Conservation (phyloP, 2,113 vertebrate genomes). For the Dasyurus viverrinus region DNA sequence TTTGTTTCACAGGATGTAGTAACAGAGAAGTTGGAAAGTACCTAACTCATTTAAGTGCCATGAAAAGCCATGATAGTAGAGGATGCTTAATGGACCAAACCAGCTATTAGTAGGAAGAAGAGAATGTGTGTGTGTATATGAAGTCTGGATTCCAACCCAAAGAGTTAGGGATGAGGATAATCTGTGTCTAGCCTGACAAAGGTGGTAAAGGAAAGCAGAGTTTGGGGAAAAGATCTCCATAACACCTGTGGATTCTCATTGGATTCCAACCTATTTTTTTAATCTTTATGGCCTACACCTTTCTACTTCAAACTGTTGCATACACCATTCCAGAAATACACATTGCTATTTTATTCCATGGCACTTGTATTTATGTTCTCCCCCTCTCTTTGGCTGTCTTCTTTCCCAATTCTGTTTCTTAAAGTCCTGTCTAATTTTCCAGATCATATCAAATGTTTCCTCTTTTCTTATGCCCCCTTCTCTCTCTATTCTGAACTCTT, state of each 20-base stretch:
- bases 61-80: background rate
- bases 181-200: background rate
- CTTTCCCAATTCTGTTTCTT: background rate
- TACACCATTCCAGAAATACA: background rate
- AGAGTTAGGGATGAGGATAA: background rate
- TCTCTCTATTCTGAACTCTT: background rate
- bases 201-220: background rate
- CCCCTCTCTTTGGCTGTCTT: background rate
- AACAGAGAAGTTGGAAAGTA: background rate
- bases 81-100: background rate
- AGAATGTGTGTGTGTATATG: background rate
- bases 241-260: background rate
- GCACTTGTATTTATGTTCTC: background rate
- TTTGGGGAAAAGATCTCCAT: background rate
- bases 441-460: background rate
- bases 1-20: background rate
- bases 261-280: background rate
- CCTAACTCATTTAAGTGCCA: background rate
- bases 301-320: background rate
- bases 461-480: background rate
- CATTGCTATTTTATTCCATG: background rate
- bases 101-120: background rate
- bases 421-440: background rate
- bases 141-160: background rate
- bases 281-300: background rate